Evolutionary conservation across 1,140 invertebrate species (phyloP), one percentile per base, ranked within the genome.

Genomic region (Campoletis sonorensis): DNA sequence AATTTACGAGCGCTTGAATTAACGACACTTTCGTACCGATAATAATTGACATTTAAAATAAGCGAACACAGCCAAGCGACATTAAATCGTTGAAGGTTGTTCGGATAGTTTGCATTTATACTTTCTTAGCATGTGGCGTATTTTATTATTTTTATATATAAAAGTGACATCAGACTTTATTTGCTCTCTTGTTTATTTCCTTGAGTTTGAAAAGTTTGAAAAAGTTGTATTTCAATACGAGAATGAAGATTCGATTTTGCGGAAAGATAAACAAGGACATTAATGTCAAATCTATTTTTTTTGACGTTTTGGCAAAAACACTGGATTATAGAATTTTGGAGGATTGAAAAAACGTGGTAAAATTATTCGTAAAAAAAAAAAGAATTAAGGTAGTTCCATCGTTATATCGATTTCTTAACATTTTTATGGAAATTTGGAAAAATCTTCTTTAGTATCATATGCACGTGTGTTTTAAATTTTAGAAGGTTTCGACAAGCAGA

Each of bases 11-110:
- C 51, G 11, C 27, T 23, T n/a, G 61, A 64, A 64, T 64, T 64
- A 64, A 64, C 23, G 21, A 64, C 10, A 64, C 1, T 64, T 23
- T n/a, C 23, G 61, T 26, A 23, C 11, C 61, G 61, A 64, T 64
- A 64, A 64, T 23, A 45, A 40, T 45, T 8, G 33, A 73, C 8
- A 73, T 49, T 73, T 49, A 26, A 73, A 37, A 73, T 23, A 64
- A 64, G 23, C 51, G 51, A 21, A 64, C 61, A 26, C 61, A 26
- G 16, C 61, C n/a, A 27, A 26, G 61, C 61, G 21, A 64, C 5
- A 26, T 64, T 27, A 64, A 64, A 64, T 64, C 61, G 61, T 26
- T 15, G 61, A 64, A 64, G 61, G 61, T 27, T 23, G 61, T 23
- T 23, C 11, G 61, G 23, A 64, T 23, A 23, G 11, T 27, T 64